These are phyloP conservation scores for Zaprionus bogoriensis DNA, from an alignment of 2,888 invertebrate species.

Conservation along the genomic window DNA sequence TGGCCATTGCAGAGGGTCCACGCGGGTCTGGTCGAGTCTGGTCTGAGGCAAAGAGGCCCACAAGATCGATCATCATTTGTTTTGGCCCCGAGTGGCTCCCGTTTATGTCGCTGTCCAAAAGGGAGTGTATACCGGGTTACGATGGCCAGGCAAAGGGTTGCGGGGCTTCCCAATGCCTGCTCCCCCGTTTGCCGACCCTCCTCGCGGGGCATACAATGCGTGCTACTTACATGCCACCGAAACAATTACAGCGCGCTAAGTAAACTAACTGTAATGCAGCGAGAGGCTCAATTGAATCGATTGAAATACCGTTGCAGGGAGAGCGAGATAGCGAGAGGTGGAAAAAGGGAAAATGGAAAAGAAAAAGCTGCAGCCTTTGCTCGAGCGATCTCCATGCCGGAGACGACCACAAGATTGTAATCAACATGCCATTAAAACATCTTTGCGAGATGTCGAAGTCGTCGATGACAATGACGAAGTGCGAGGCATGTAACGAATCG, in stretches of 20 bases:
- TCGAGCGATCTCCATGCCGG: conserved; percentile 1
- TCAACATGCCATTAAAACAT: conserved; percentile 79
- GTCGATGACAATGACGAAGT: conserved; percentile 76
- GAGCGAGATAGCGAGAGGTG: conserved; percentile 3
- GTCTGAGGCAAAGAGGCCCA: no score
- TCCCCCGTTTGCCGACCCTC: neutral
- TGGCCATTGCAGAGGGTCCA: conserved; percentile 36
- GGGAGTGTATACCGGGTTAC: neutral
- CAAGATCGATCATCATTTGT: conserved; percentile 79
- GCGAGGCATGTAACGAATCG: conserved; percentile 69
- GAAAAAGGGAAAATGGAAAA: conserved; percentile 47
- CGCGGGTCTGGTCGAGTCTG: no score
- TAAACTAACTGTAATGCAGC: conserved; percentile 25
- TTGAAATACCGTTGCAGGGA: conserved; percentile 66
- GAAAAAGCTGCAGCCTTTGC: conserved; percentile 39
- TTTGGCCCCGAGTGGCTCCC: conserved; percentile 72
- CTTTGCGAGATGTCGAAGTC: conserved; percentile 74
- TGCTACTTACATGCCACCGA: conserved; percentile 77
- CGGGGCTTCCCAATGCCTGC: no score
- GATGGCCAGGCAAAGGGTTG: neutral
- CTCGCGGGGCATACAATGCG: conserved; percentile 52
- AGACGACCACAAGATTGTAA: conserved; percentile 77
- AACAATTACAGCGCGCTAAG: conserved; percentile 77
- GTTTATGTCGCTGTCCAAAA: conserved; percentile 54
- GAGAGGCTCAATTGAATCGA: conserved; percentile 31